These are phyloP conservation scores for Anseranas semipalmata DNA, from an alignment of 2,113 vertebrate species.

Conservation along the genomic window DNA sequence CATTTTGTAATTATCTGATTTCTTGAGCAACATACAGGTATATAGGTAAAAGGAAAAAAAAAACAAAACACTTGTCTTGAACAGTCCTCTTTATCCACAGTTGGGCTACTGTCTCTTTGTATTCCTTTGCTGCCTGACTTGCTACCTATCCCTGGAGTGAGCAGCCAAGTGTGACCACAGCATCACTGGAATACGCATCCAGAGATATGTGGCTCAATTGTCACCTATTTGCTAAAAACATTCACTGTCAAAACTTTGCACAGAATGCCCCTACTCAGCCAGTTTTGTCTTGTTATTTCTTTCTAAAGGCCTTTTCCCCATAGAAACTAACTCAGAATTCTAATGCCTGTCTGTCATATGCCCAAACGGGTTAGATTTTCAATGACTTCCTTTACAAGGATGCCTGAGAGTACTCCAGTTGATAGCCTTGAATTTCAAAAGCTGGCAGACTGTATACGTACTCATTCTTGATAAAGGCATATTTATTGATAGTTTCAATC, in stretches of 20 bases:
- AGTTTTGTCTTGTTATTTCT: not conserved
- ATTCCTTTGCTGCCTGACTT: not conserved
- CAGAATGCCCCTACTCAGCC: not conserved
- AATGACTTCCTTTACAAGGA: not conserved
- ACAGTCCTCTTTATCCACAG: not conserved
- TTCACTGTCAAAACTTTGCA: not conserved
- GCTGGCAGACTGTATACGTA: slow-evolving; percentile 72
- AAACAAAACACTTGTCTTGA: not conserved
- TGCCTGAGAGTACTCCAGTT: not conserved
- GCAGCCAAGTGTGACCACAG: not conserved
- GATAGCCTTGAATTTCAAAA: not conserved
- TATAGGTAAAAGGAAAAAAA: too few species aligned
- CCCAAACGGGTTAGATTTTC: not conserved
- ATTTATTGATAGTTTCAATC: slow-evolving; percentile 97
- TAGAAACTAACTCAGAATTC: not conserved
- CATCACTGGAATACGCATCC: not conserved
- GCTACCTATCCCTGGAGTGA: not conserved
- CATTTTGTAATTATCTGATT: not conserved
- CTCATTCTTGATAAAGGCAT: slow-evolving; percentile 92
- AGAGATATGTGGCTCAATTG: not conserved
- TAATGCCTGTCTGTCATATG: not conserved
- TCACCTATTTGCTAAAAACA: not conserved
- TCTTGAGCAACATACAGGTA: not conserved
- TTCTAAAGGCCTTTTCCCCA: not conserved
- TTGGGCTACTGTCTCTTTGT: not conserved